Evolutionary conservation across 2,113 vertebrate species (phyloP).

Genomic region (Oryzias curvinotus): DNA sequence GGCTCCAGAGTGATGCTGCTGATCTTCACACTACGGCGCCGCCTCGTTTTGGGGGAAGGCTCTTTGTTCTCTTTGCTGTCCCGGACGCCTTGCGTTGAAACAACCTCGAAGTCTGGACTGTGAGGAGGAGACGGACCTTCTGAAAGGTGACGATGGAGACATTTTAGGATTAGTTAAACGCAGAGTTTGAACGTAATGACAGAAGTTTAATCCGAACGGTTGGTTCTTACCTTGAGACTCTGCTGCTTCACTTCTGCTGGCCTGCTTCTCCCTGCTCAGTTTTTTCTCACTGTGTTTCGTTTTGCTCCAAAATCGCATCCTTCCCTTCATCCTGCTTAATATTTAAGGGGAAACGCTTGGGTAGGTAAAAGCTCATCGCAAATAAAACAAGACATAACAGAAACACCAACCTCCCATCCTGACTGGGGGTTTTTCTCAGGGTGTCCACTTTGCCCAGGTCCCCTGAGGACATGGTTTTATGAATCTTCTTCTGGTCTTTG

Average conservation of each 20-base stretch:
- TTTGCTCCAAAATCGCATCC: constrained; percentile 92
- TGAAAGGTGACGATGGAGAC: constrained; percentile 7
- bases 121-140: constrained; percentile 77
- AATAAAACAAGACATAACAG: neutral
- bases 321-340: constrained; percentile 82
- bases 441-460: constrained; percentile 85
- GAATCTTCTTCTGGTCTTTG: constrained; percentile 85
- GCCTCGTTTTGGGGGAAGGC: constrained; percentile 88
- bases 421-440: constrained; percentile 77
- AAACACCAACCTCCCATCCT: constrained; percentile 83
- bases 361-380: neutral
- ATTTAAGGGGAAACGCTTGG: neutral
- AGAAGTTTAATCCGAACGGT: neutral
- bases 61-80: constrained; percentile 97
- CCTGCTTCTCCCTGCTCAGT: constrained; percentile 75
- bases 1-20: constrained; percentile 87
- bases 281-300: constrained; percentile 89
- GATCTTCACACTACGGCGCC: constrained; percentile 90
- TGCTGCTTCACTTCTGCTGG: constrained; percentile 76
- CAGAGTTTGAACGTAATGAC: neutral
- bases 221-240: constrained; percentile 70
- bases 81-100: constrained; percentile 58
- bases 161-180: neutral
- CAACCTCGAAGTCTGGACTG: constrained; percentile 81
- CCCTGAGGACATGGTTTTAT: constrained; percentile 94